phyloP scores from a whole-genome alignment of 1,140 invertebrate genomes.

The Penaeus japonicus region DNA sequence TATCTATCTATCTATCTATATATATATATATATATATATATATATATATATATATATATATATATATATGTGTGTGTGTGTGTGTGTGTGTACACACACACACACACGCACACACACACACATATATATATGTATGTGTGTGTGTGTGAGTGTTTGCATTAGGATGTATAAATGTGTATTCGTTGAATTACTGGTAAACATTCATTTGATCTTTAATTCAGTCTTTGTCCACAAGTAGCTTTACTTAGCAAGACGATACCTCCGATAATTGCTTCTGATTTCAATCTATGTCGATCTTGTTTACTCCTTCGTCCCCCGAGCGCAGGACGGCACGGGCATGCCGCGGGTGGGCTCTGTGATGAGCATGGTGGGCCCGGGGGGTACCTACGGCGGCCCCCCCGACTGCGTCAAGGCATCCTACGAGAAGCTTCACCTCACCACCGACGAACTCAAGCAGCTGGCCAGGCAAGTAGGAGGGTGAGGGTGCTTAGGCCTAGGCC shows the following conservation, averaged over 20 bases:
- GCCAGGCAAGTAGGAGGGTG: conserved; percentile 19
- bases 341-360: conserved; percentile 40
- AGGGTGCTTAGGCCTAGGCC: too few relatives aligned
- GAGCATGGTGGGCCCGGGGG: conserved; percentile 30
- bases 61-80: background rate
- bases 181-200: too few relatives aligned
- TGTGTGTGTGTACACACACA: background rate
- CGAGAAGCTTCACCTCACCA: conserved; percentile 42
- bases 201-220: too few relatives aligned
- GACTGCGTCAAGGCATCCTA: conserved; percentile 46
- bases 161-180: background rate
- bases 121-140: background rate
- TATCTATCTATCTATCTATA: background rate
- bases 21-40: background rate
- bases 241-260: too few relatives aligned
- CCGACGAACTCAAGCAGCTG: conserved; percentile 38
- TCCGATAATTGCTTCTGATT: too few relatives aligned
- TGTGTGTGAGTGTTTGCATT: background rate
- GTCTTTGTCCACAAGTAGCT: too few relatives aligned
- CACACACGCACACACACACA: background rate
- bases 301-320: background rate
- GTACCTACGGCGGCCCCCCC: conserved; percentile 37
- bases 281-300: background rate
- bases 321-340: conserved; percentile 8
- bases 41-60: background rate